Evolutionary conservation across 2,797 vertebrate genomes (phyloP).

Genomic region (Hypotaenidia philippensis): DNA sequence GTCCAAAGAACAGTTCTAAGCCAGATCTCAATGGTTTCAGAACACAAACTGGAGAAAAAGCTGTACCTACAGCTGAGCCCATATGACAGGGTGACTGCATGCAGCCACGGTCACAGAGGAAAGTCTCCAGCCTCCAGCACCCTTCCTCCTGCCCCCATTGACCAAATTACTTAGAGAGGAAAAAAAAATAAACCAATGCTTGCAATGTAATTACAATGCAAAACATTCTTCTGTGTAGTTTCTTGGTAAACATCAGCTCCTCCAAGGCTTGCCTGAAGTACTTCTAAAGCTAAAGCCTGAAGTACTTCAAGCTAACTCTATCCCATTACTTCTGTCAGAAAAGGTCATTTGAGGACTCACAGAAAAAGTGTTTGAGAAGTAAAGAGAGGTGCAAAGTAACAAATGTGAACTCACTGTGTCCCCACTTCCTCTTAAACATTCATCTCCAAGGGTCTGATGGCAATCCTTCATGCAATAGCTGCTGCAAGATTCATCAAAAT

Average conservation of each 20-base stretch:
- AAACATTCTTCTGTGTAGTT: neutral
- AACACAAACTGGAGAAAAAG: neutral
- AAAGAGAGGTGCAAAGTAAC: neutral
- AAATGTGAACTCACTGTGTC: rapidly evolving
- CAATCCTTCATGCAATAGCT: neutral
- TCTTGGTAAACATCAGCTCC: neutral
- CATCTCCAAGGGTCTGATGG: neutral
- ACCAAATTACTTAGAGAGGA: neutral
- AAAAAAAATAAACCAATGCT: neutral
- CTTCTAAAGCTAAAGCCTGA: neutral
- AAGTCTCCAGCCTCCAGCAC: neutral
- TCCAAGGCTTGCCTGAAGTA: neutral
- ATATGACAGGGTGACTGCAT: too few species aligned
- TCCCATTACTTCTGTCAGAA: neutral
- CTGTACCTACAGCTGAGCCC: neutral
- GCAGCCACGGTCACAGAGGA: rapidly evolving
- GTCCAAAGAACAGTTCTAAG: neutral
- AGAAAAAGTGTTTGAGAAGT: neutral
- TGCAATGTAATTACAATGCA: neutral
- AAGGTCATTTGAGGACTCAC: neutral
- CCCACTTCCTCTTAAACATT: neutral
- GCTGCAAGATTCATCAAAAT: neutral
- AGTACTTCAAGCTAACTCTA: neutral
- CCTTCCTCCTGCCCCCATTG: neutral
- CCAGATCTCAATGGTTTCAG: neutral